phyloP scores from a whole-genome alignment of 2,113 vertebrate species.

The Riparia riparia region DNA sequence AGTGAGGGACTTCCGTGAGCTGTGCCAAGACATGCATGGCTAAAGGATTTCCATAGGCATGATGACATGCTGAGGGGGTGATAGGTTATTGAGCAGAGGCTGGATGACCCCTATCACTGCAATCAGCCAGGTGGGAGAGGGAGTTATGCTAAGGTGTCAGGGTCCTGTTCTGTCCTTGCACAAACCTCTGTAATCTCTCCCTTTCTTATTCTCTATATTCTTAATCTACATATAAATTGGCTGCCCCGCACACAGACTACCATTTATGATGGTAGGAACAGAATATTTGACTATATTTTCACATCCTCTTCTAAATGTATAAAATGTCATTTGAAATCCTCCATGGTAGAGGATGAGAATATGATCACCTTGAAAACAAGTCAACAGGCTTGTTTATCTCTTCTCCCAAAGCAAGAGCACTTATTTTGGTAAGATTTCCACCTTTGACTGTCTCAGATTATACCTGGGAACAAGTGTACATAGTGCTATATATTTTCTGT shows the following conservation, averaged over 20 bases:
- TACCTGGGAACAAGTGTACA: background rate
- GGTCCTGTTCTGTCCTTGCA: no score
- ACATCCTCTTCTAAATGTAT: background rate
- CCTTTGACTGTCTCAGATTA: background rate
- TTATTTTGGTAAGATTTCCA: background rate
- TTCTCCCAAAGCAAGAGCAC: background rate
- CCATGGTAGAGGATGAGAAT: background rate
- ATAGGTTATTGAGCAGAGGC: background rate
- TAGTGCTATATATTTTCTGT: background rate
- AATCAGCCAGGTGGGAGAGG: background rate
- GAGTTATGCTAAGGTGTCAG: background rate
- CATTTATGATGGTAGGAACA: background rate
- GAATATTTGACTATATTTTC: background rate
- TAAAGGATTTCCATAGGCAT: background rate
- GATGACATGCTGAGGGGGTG: no score
- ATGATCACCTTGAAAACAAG: background rate
- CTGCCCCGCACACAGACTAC: background rate
- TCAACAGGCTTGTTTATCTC: background rate
- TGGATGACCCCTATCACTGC: background rate
- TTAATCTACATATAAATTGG: background rate
- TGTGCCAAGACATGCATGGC: background rate
- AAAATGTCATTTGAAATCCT: background rate
- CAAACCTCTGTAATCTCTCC: background rate
- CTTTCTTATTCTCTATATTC: background rate
- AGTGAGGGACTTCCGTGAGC: background rate